Conservation (phyloP, 2,888 invertebrate species). For the Anoplius nigerrimus region DNA sequence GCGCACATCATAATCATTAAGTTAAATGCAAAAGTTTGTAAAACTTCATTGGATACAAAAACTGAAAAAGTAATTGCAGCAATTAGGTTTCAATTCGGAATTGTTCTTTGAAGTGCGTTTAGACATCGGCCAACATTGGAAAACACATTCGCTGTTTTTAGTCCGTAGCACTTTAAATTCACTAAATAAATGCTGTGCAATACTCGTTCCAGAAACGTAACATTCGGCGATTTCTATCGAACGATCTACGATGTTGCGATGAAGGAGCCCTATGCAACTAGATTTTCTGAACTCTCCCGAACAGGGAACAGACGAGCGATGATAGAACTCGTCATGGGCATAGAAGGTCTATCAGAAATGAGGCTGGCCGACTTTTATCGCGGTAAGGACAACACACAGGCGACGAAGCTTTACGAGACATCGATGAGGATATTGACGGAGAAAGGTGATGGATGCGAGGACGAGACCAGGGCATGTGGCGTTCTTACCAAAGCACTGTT, state of each 20-base stretch:
- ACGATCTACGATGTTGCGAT: slow-evolving; percentile 45
- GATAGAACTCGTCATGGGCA: slow-evolving; percentile 57
- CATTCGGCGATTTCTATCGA: slow-evolving; percentile 49
- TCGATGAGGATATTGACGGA: slow-evolving; percentile 17
- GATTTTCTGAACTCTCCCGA: slow-evolving; percentile 48
- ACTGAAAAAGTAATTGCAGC: too few species aligned
- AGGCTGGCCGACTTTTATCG: slow-evolving; percentile 52
- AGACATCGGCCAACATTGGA: too few species aligned
- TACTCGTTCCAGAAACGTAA: slow-evolving; percentile 29
- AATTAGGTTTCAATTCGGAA: too few species aligned
- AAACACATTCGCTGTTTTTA: too few species aligned
- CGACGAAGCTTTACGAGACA: slow-evolving; percentile 47
- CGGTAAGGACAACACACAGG: slow-evolving; percentile 57
- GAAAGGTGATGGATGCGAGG: slow-evolving; percentile 16
- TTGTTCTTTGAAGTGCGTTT: too few species aligned
- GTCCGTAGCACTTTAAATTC: background rate
- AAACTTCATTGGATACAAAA: too few species aligned
- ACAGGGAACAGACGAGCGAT: slow-evolving; percentile 59
- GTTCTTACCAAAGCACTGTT: slow-evolving; percentile 62
- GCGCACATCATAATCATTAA: too few species aligned
- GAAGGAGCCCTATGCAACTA: slow-evolving; percentile 36
- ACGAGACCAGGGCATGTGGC: slow-evolving; percentile 33
- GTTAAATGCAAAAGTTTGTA: too few species aligned
- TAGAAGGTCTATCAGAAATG: slow-evolving; percentile 49
- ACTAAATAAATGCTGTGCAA: background rate